phyloP scores from a whole-genome alignment of 1,140 invertebrate genomes.

The Cyclargus thomasi region DNA sequence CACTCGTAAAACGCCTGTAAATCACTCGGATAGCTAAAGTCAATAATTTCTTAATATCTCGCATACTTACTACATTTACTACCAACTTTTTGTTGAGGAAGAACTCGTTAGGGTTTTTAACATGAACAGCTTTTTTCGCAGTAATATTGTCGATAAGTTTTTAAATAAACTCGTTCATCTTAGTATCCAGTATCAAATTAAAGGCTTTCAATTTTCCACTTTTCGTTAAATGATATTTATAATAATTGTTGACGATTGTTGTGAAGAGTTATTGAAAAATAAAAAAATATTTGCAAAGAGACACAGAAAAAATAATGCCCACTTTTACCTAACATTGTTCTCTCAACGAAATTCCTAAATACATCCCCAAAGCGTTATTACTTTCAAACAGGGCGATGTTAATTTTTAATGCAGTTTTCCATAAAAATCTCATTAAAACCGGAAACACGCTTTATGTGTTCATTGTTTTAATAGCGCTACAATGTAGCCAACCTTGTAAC shows the following conservation, averaged over 20 bases:
- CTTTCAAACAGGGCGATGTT: slow-evolving; percentile 16
- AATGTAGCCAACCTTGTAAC: slow-evolving; percentile 14
- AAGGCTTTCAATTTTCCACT: too few species aligned
- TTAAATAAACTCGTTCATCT: too few species aligned
- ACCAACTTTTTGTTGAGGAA: background rate
- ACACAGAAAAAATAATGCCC: too few species aligned
- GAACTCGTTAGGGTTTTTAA: background rate
- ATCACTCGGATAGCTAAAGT: slow-evolving; percentile 9
- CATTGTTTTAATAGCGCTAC: slow-evolving; percentile 20
- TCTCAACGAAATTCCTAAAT: background rate
- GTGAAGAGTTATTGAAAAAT: too few species aligned
- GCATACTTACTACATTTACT: background rate
- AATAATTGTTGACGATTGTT: too few species aligned
- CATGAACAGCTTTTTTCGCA: background rate
- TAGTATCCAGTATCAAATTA: too few species aligned
- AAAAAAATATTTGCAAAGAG: too few species aligned
- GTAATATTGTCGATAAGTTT: background rate
- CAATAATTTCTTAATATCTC: slow-evolving; percentile 5
- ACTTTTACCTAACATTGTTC: background rate
- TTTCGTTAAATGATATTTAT: too few species aligned
- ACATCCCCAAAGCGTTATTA: background rate
- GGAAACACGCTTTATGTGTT: slow-evolving; percentile 15
- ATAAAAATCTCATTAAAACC: slow-evolving; percentile 34
- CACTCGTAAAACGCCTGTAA: slow-evolving; percentile 10
- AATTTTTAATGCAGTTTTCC: slow-evolving; percentile 22